Evolutionary conservation across 2,797 vertebrate genomes (phyloP).

Genomic region (Chaetophractus vellerosus): DNA sequence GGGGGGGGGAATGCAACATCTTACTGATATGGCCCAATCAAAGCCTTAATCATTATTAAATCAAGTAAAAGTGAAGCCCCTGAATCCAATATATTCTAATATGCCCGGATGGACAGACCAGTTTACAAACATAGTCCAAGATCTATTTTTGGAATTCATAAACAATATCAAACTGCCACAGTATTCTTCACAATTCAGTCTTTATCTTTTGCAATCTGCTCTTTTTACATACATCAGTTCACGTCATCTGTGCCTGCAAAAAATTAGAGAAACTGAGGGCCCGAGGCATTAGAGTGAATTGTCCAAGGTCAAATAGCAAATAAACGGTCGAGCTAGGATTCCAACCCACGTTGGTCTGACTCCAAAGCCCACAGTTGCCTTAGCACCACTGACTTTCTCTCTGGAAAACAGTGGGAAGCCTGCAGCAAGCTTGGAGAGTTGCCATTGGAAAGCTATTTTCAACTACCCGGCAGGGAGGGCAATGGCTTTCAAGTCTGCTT

Average conservation of each 20-base stretch:
- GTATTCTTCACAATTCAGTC: background rate
- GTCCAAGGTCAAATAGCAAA: background rate
- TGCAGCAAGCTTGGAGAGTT: fast-evolving
- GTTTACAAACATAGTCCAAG: too few relatives aligned
- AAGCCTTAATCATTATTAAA: too few relatives aligned
- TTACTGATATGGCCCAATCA: too few relatives aligned
- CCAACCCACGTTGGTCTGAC: background rate
- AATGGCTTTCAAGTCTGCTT: background rate
- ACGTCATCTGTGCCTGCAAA: background rate
- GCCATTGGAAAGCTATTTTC: background rate
- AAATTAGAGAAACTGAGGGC: background rate
- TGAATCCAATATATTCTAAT: too few relatives aligned
- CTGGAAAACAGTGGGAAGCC: background rate
- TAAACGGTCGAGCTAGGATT: background rate
- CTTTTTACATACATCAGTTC: background rate
- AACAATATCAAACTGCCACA: too few relatives aligned
- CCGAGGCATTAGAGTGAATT: background rate
- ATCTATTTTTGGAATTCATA: too few relatives aligned
- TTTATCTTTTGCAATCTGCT: background rate
- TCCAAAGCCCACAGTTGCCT: background rate
- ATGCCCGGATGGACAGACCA: too few relatives aligned
- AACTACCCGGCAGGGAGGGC: background rate
- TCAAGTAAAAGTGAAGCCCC: too few relatives aligned
- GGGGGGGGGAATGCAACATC: too few relatives aligned
- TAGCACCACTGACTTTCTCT: background rate